Evolutionary conservation across 2,888 invertebrate species (phyloP).

Genomic region (Cistogaster globosa): DNA sequence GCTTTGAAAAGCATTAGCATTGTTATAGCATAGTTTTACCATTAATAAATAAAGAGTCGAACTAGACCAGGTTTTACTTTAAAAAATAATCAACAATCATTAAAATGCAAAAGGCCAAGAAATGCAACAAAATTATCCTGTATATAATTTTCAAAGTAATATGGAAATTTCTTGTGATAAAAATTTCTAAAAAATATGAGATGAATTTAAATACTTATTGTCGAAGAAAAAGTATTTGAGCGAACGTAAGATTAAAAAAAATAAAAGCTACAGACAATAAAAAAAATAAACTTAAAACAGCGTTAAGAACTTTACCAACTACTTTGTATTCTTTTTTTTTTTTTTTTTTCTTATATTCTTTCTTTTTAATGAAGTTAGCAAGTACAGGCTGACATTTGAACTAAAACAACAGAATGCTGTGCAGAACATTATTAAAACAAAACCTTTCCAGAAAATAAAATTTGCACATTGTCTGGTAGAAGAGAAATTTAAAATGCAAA

Average conservation of each 20-base stretch:
- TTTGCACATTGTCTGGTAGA: constrained; percentile 63
- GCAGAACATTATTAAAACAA: constrained; percentile 66
- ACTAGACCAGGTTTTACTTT: too few relatives aligned
- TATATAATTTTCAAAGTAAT: neutral
- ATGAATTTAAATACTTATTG: neutral
- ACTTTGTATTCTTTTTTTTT: constrained; percentile 35
- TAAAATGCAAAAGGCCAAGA: constrained; percentile 15
- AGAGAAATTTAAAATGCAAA: constrained; percentile 67
- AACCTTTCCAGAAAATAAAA: constrained; percentile 65
- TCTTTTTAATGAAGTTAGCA: constrained; percentile 68
- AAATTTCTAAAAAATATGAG: constrained; percentile 7
- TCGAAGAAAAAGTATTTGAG: neutral
- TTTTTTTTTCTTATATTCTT: constrained; percentile 9
- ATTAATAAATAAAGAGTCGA: too few relatives aligned
- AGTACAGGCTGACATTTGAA: constrained; percentile 40
- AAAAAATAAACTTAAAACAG: constrained; percentile 37
- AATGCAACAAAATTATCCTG: neutral
- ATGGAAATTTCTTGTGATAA: neutral
- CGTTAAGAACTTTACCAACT: constrained; percentile 58
- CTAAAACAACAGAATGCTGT: constrained; percentile 42
- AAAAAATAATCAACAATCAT: constrained; percentile 3
- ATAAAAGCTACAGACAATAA: constrained; percentile 16
- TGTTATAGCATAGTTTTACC: too few relatives aligned
- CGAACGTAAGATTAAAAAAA: constrained; percentile 14
- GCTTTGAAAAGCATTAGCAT: too few relatives aligned